phyloP scores from a whole-genome alignment of 1,140 invertebrate genomes.

The Leguminivora glycinivorella region DNA sequence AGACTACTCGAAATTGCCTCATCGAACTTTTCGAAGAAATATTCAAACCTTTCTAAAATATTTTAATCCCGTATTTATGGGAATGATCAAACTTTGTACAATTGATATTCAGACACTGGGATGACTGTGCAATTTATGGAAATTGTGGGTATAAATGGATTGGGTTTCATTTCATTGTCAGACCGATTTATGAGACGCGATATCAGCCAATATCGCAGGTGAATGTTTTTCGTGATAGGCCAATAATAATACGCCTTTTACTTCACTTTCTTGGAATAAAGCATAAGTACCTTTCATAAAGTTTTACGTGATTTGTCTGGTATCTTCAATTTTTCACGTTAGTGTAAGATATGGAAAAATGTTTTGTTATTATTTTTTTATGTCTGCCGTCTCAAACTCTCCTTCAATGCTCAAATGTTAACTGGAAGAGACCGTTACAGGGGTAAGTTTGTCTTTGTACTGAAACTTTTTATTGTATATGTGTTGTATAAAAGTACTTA shows the following conservation, averaged over 20 bases:
- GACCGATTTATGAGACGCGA: conserved; percentile 14
- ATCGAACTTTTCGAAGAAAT: neutral
- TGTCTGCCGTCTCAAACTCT: too few relatives aligned
- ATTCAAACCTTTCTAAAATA: neutral
- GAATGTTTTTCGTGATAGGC: neutral
- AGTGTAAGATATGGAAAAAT: too few relatives aligned
- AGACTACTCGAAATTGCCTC: neutral
- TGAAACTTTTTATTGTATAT: too few relatives aligned
- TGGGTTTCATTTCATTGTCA: conserved; percentile 1
- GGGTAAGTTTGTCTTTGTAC: too few relatives aligned
- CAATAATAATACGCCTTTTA: neutral
- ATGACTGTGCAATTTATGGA: conserved; percentile 12
- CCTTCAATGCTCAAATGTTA: too few relatives aligned
- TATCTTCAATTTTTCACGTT: too few relatives aligned
- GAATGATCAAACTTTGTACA: conserved; percentile 4
- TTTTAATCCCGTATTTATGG: neutral
- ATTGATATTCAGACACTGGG: conserved; percentile 5
- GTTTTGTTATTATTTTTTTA: too few relatives aligned
- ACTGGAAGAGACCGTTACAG: too few relatives aligned
- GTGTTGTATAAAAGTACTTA: too few relatives aligned
- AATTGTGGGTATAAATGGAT: conserved; percentile 1
- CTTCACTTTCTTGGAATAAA: neutral
- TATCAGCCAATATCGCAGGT: neutral
- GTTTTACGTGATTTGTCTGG: neutral
- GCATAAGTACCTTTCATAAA: neutral